Evolutionary conservation across 1,140 invertebrate genomes (phyloP), one percentile per base, ranked within the genome.

Genomic region (Aphidius ervi): DNA sequence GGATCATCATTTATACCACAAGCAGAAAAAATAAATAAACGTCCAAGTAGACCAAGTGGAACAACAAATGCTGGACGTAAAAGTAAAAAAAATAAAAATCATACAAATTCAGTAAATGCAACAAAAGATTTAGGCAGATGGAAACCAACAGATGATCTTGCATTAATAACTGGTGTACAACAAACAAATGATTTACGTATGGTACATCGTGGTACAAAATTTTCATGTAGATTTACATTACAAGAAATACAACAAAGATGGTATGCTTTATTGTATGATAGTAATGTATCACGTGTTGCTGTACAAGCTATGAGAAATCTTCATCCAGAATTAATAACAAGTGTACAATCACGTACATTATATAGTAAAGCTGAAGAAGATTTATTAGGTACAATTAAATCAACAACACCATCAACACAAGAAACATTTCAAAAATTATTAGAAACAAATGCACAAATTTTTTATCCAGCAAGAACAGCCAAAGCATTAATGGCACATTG

Each of bases 71-170:
- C 72, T 10, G 73, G 74, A 7, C 73, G 77, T 45, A 79, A 79
- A 64, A 80, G 72, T 54, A 80, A 80, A 49, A 80, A 79, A 43
- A 78, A 74, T 31, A 79, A 80, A 68, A 74, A 77, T 69, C 76
- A 79, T 63, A 63, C 76, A 3, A 75, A 80, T 68, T 78, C 78
- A 0, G 58, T 78, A 0, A 79, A 81, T 54, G 73, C 79, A 8
- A 89, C 88, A 10, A 90, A 94, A 82, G 93, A 96, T 82, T 79
- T 97, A 9, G 95, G 95, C 0, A 82, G 94, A 64, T 99, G 97
- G 96, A 98, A 98, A 76, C 94, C 96, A 10, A 91, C 92, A 41
- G 97, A 99, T 83, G 97, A 99, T 81, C 81, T 98, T 6, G 89
- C 93, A 4, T 80, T 99, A 2, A 94, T 99, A 62, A 88, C 93